Evolutionary conservation across 2,888 invertebrate species (phyloP).

Genomic region (Calephelis perditalis): DNA sequence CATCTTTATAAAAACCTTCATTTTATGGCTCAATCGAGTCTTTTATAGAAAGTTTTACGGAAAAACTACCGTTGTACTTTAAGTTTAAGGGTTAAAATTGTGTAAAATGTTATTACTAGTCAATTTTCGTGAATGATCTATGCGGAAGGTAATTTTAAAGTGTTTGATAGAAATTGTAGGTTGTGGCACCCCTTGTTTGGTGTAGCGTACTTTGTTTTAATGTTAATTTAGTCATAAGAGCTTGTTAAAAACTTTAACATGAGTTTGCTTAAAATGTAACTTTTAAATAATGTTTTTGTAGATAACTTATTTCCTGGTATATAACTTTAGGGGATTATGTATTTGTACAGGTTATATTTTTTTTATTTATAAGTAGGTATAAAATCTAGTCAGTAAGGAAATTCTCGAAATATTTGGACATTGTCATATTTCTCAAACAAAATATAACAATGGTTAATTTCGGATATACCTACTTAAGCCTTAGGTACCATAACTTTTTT

Average conservation of each 20-base stretch:
- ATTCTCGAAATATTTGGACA: no score
- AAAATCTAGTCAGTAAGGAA: no score
- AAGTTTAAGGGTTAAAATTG: neutral
- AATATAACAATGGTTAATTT: no score
- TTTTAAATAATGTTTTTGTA: no score
- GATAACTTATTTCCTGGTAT: no score
- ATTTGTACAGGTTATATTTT: no score
- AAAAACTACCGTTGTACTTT: neutral
- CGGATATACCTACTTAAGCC: no score
- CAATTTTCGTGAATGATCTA: slow-evolving; percentile 3
- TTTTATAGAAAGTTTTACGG: neutral
- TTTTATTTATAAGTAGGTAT: no score
- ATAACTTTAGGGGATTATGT: no score
- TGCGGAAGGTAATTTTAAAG: slow-evolving; percentile 1
- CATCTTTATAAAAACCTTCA: slow-evolving; percentile 5
- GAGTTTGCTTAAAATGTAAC: no score
- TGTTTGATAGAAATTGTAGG: slow-evolving; percentile 8
- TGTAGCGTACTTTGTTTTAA: neutral
- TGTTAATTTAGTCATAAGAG: neutral
- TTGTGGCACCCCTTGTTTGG: neutral
- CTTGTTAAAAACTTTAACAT: neutral
- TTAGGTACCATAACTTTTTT: no score
- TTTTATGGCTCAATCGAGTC: neutral
- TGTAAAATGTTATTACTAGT: neutral
- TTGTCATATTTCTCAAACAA: no score